Percentiles rank a stretch among this genome's conserved stretches.
Evolutionary conservation across 2,888 invertebrate genomes (phyloP).

Genomic region (Maniola hyperantus): DNA sequence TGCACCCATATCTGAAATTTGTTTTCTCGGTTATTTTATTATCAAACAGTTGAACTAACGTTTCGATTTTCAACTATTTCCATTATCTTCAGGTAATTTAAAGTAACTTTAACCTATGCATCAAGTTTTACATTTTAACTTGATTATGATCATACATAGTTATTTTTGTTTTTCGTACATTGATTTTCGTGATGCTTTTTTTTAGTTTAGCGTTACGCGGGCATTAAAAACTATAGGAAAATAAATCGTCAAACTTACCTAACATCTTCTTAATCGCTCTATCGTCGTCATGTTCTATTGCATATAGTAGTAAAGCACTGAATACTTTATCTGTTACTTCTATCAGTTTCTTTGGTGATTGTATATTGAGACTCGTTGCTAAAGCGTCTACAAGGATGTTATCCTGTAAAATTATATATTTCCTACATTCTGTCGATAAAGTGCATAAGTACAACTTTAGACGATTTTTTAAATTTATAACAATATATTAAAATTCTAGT

Average conservation of each 20-base stretch:
- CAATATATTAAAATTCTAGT: too few relatives aligned
- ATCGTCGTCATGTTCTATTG: slow-evolving; percentile 65
- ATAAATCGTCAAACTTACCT: slow-evolving; percentile 49
- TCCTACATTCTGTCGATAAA: not conserved
- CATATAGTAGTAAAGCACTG: slow-evolving; percentile 65
- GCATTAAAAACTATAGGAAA: not conserved
- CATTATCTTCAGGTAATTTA: too few relatives aligned
- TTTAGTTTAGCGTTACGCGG: not conserved
- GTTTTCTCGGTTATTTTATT: too few relatives aligned
- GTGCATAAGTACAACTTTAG: too few relatives aligned
- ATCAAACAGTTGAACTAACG: too few relatives aligned
- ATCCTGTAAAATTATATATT: slow-evolving; percentile 54
- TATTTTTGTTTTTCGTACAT: too few relatives aligned
- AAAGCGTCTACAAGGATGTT: slow-evolving; percentile 81
- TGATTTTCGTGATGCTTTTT: not conserved
- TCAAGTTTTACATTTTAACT: too few relatives aligned
- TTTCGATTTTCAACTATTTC: too few relatives aligned
- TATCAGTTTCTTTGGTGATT: slow-evolving; percentile 70
- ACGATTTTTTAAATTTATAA: too few relatives aligned
- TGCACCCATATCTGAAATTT: slow-evolving; percentile 83
- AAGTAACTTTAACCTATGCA: too few relatives aligned
- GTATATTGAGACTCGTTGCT: slow-evolving; percentile 79
- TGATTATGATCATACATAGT: too few relatives aligned
- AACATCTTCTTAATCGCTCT: slow-evolving; percentile 63
- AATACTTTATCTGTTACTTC: slow-evolving; percentile 71